These are phyloP conservation scores for Acrossocheilus fasciatus DNA, from an alignment of 2,797 vertebrate species.

Conservation along the genomic window DNA sequence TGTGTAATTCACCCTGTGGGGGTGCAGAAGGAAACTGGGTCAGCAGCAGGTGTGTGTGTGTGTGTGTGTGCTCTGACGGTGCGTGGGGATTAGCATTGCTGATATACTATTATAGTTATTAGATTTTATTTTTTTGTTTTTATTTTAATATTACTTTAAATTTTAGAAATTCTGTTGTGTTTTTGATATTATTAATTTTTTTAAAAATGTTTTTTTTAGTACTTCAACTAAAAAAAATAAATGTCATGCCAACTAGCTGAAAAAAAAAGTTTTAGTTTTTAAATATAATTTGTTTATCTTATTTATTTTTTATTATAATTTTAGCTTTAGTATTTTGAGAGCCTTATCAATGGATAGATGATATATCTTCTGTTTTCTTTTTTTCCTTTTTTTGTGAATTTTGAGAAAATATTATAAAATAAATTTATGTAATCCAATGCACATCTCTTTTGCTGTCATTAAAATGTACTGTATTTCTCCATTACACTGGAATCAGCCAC, in stretches of 20 bases:
- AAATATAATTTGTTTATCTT: neutral
- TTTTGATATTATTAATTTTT: neutral
- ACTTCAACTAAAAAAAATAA: neutral
- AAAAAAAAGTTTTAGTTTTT: no score
- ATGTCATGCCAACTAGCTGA: neutral
- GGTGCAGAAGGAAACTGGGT: constrained; percentile 27
- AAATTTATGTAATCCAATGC: neutral
- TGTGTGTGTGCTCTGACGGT: neutral
- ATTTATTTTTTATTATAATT: neutral
- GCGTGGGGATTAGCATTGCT: neutral
- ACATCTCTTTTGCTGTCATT: neutral
- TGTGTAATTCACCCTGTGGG: constrained; percentile 8
- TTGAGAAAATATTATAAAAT: neutral
- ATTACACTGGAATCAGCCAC: neutral
- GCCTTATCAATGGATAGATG: neutral
- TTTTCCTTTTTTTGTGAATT: neutral
- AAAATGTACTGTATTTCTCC: neutral
- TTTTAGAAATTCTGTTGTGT: neutral
- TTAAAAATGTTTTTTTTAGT: neutral
- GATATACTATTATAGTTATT: neutral
- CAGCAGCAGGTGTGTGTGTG: constrained; percentile 16
- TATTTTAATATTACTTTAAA: neutral
- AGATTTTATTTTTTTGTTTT: neutral
- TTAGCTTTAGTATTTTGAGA: neutral
- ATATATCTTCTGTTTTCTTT: neutral